Evolutionary conservation across 2,113 vertebrate species (phyloP), one percentile per base, ranked within the genome.

Genomic region (Grallaria varia): DNA sequence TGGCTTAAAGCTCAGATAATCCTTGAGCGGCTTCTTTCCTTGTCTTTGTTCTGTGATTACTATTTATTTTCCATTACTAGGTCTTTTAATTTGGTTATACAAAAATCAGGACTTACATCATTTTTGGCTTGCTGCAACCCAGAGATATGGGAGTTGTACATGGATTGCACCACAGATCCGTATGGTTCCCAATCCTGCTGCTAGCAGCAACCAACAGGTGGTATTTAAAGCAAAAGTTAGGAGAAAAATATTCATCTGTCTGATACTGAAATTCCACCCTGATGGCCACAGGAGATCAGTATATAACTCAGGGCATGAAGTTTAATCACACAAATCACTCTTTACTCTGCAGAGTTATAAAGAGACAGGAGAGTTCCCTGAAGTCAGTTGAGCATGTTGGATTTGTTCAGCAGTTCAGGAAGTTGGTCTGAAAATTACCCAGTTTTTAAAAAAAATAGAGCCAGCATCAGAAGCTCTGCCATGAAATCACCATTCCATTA

Each of bases 231-330:
- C 37, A 88, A 39, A 89, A 83, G 56, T 44, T 72, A 30, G 18
- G 31, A 35, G 40, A 20, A 83, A 63, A 84, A 47, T 78, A 30
- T 5, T 86, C 2, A 6, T 72, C 49, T 82, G 73, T 69, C 60
- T 64, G 83, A 93, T 66, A 75, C n/a, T 75, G 92, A 89, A 92
- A 97, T 92, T 93, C 73, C 68, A 84, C 81, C 82, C 85, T 63
- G 60, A 33, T 49, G 79, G 90, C 62, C 69, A 39, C 80, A 60
- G 58, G 80, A 92, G 92, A 94, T 69, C 88, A 49, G n/a, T 92
- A 52, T 56, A 24, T 87, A 84, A 92, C 40, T 88, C 24, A 21
- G 53, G 50, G 58, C 73, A 87, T 49, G 9, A 37, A 73, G 81
- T 73, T 85, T 19, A 87, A 42, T 93, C 40, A 18, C 3, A 1